These are phyloP conservation scores for Cryptocephalus moraei DNA, from an alignment of 2,888 invertebrate species.

Conservation along the genomic window DNA sequence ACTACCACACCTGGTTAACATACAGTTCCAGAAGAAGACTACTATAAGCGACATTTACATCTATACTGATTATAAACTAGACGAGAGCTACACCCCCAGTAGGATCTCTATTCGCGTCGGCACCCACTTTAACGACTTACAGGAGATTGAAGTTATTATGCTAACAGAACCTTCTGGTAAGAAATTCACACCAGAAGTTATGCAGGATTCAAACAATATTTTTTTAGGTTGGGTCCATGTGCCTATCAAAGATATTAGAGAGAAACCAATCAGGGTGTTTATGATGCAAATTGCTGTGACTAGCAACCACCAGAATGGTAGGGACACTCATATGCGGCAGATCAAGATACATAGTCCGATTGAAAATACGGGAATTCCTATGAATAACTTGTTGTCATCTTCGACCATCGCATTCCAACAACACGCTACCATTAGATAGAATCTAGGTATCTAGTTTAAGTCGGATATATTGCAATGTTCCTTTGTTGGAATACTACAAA, in stretches of 20 bases:
- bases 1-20: slow-evolving; percentile 93
- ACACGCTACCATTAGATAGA: slow-evolving; percentile 69
- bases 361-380: slow-evolving; percentile 51
- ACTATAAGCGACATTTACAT: slow-evolving; percentile 92
- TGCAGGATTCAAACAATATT: too few relatives aligned
- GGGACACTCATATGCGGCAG: slow-evolving; percentile 96
- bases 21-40: slow-evolving; percentile 91
- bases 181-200: background rate
- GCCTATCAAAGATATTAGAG: slow-evolving; percentile 78
- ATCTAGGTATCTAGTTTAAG: too few relatives aligned
- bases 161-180: slow-evolving; percentile 79
- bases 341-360: slow-evolving; percentile 90
- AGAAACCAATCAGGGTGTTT: slow-evolving; percentile 84
- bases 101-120: slow-evolving; percentile 88
- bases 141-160: slow-evolving; percentile 91
- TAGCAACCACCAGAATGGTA: slow-evolving; percentile 97
- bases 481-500: too few relatives aligned
- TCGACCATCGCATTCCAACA: slow-evolving; percentile 74
- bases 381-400: slow-evolving; percentile 67
- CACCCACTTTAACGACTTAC: slow-evolving; percentile 92
- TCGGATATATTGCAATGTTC: too few relatives aligned
- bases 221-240: slow-evolving; percentile 88
- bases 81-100: slow-evolving; percentile 98
- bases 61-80: slow-evolving; percentile 95
- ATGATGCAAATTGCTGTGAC: slow-evolving; percentile 95